Evolutionary conservation across 2,888 invertebrate species (phyloP).

Genomic region (Machimus rusticus): DNA sequence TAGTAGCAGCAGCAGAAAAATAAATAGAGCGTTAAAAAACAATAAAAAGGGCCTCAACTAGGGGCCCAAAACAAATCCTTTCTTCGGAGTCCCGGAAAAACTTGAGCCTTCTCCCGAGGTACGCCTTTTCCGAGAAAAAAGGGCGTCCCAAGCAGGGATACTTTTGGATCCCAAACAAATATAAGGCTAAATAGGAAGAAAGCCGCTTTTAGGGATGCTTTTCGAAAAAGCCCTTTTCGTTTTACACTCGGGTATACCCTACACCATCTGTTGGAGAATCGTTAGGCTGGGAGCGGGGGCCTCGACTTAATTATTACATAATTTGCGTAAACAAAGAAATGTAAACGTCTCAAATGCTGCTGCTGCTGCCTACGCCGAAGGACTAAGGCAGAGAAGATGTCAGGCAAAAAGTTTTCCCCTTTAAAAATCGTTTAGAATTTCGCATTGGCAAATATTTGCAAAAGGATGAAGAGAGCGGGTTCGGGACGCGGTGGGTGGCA

Average conservation of each 20-base stretch:
- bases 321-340: constrained; percentile 1
- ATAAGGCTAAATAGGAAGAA: background rate
- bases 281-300: background rate
- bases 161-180: background rate
- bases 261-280: background rate
- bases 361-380: background rate
- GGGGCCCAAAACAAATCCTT: background rate
- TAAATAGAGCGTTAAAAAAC: background rate
- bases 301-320: background rate
- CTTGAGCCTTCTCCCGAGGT: background rate
- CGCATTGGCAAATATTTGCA: constrained; percentile 1
- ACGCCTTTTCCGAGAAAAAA: background rate
- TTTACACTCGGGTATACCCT: too few relatives aligned
- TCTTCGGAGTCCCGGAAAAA: background rate
- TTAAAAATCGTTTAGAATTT: background rate
- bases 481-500: background rate
- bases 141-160: background rate
- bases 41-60: background rate
- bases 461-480: background rate
- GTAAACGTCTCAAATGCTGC: background rate
- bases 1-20: background rate
- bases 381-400: background rate
- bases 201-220: background rate
- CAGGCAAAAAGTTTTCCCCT: background rate
- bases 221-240: background rate